A percentile compares a stretch with the other conserved stretches of the same genome.
phyloP scores from a whole-genome alignment of 2,113 vertebrate species.

The Phasianus colchicus region DNA sequence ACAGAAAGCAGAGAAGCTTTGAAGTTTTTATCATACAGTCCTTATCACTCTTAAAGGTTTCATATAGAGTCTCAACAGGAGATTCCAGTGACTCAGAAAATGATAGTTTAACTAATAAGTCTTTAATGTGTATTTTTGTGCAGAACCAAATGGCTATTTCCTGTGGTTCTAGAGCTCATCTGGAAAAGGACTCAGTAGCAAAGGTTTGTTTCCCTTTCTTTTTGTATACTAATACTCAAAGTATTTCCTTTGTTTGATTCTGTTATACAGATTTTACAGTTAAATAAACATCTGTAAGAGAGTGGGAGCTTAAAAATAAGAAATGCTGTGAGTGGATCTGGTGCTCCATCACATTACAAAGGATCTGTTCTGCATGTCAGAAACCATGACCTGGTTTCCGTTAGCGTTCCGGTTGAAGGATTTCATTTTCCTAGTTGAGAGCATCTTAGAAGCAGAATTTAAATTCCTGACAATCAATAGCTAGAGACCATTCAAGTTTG shows the following conservation, averaged over 20 bases:
- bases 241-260: not conserved
- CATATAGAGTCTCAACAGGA: not conserved
- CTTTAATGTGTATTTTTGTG: not conserved
- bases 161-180: slow-evolving; percentile 97
- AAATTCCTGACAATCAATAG: not conserved
- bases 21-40: not conserved
- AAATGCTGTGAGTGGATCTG: not conserved
- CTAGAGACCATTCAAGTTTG: not conserved
- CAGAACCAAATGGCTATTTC: slow-evolving; percentile 93
- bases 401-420: not conserved
- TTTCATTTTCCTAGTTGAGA: not conserved
- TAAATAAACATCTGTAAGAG: not conserved
- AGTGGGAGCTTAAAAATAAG: not conserved
- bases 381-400: not conserved
- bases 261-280: not conserved
- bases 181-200: slow-evolving; percentile 92
- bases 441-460: not conserved
- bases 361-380: not conserved
- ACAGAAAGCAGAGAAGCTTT: not conserved
- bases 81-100: not conserved
- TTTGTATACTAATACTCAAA: not conserved
- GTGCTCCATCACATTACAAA: not conserved
- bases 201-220: slow-evolving; percentile 79
- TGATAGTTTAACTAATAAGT: not conserved
- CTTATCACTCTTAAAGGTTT: not conserved